Evolutionary conservation across 37 sponge, comb jelly and placozoan species (phyloP).

Genomic region (Hormiphora californensis): DNA sequence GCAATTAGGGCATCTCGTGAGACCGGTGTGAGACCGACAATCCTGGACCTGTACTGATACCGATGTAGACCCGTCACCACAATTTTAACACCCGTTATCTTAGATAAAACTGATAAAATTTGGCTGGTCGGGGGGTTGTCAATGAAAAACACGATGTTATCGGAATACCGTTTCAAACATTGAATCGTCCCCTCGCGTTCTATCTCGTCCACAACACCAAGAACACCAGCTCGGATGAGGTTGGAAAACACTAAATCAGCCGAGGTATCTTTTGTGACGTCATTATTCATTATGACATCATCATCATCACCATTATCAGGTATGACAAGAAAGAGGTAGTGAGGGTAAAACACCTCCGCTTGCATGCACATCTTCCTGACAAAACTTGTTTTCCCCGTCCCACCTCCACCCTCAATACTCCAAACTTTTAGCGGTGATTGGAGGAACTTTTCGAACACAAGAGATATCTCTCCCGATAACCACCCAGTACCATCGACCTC

Average conservation of each 20-base stretch:
- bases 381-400: constrained; percentile 35
- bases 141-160: too few relatives aligned
- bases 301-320: not conserved
- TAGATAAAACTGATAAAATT: too few relatives aligned
- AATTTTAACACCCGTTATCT: too few relatives aligned
- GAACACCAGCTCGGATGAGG: not conserved
- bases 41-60: too few relatives aligned
- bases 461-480: constrained; percentile 2
- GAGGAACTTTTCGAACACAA: constrained; percentile 14
- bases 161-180: too few relatives aligned
- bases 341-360: constrained; percentile 11
- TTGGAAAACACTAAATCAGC: not conserved
- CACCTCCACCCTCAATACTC: constrained; percentile 27
- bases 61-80: too few relatives aligned
- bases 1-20: too few relatives aligned
- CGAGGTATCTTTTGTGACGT: not conserved
- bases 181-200: too few relatives aligned
- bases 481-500: constrained; percentile 45
- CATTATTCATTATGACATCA: not conserved
- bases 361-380: constrained; percentile 19
- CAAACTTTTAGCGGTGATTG: not conserved
- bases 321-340: not conserved
- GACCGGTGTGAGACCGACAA: too few relatives aligned
- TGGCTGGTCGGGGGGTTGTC: too few relatives aligned
- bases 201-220: not conserved